Conservation (phyloP, 2,113 vertebrate species). For the Alethe diademata region DNA sequence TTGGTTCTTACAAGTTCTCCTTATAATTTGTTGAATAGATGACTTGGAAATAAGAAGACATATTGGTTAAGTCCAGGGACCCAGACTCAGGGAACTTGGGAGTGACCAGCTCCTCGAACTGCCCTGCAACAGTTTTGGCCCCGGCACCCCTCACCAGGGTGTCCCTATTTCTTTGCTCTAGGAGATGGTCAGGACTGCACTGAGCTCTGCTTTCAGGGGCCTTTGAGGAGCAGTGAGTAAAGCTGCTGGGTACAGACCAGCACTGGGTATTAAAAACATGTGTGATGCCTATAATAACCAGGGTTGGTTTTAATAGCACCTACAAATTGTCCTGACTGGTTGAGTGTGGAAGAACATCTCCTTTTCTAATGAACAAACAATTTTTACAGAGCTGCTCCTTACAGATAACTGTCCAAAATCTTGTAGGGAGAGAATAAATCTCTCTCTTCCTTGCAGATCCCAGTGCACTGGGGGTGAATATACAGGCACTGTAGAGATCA, state of each 20-base stretch:
- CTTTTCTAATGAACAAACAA: not conserved
- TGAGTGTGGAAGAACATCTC: not conserved
- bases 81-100: not conserved
- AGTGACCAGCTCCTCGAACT: not conserved
- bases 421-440: not conserved
- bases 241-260: not conserved
- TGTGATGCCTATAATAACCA: not conserved
- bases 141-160: accelerated
- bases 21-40: not conserved
- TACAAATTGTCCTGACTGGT: not conserved
- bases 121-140: not conserved
- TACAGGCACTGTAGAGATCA: not conserved
- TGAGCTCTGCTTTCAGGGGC: not conserved
- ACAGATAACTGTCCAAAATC: not conserved
- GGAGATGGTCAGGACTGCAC: not conserved
- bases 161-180: not conserved
- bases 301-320: not conserved
- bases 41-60: not conserved
- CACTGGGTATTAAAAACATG: not conserved
- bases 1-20: not conserved
- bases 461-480: not conserved
- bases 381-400: not conserved
- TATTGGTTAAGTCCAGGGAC: not conserved
- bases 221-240: not conserved
- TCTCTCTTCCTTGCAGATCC: not conserved